Conservation (phyloP, 2,797 vertebrate genomes). For the Gouania willdenowi region DNA sequence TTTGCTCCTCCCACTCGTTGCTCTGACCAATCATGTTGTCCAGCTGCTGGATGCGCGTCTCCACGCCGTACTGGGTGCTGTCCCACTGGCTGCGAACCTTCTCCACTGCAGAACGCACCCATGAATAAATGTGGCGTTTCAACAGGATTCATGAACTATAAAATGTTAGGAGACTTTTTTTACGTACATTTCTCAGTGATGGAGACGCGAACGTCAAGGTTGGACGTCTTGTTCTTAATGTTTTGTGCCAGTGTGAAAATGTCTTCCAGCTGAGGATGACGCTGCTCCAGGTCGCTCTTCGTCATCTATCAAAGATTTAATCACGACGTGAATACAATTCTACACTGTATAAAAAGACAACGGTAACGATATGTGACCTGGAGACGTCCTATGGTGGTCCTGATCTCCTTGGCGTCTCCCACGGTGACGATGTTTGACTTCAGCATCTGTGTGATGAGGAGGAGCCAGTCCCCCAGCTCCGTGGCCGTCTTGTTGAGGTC, state of each 20-base stretch:
- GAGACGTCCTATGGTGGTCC: conserved; percentile 86
- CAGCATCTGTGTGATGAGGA: conserved; percentile 94
- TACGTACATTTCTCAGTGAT: conserved; percentile 90
- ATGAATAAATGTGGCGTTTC: not conserved
- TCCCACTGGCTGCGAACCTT: conserved; percentile 92
- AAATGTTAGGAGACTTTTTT: too few relatives aligned
- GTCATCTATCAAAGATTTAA: conserved; percentile 79
- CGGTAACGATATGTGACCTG: conserved; percentile 74
- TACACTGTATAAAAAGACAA: not conserved
- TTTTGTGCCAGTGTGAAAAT: conserved; percentile 96
- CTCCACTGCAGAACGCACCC: conserved; percentile 77
- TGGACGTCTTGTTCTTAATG: conserved; percentile 97
- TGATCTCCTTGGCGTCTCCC: conserved; percentile 92
- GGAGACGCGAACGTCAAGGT: conserved; percentile 87
- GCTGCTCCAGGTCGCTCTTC: conserved; percentile 89
- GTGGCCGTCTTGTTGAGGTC: conserved; percentile 91
- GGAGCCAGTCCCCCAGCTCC: conserved; percentile 91
- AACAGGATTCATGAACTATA: too few relatives aligned
- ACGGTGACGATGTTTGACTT: conserved; percentile 98
- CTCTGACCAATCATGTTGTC: conserved; percentile 88
- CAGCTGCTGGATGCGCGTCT: conserved; percentile 86
- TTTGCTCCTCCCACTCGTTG: conserved; percentile 86
- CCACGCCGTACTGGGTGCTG: conserved; percentile 86
- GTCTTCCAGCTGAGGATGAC: conserved; percentile 88
- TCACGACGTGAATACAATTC: not conserved